phyloP scores from a whole-genome alignment of 2,888 invertebrate species.

The Altica lythri region DNA sequence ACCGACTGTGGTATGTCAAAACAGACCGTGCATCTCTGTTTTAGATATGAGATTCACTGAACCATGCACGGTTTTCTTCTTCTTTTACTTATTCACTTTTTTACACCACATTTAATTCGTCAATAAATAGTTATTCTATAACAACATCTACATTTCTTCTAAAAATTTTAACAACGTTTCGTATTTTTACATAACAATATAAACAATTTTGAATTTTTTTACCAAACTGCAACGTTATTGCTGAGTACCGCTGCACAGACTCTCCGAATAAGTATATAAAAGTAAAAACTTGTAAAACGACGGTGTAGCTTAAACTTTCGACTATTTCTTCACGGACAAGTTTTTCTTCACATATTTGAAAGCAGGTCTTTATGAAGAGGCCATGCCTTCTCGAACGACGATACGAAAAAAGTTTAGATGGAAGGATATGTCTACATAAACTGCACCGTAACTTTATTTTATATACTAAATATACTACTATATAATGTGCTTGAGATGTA shows the following conservation, averaged over 20 bases:
- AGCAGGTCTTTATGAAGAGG: constrained; percentile 42
- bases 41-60: constrained; percentile 31
- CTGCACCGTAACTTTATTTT: no score
- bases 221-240: constrained; percentile 10
- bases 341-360: constrained; percentile 45
- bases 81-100: constrained; percentile 9
- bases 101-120: no score
- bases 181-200: constrained; percentile 2
- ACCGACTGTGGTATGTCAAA: constrained; percentile 44
- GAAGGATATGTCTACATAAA: neutral
- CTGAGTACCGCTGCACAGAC: constrained; percentile 11
- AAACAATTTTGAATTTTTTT: constrained; percentile 20
- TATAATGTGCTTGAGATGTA: no score
- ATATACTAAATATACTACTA: no score
- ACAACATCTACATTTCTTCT: no score
- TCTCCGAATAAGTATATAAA: constrained; percentile 35
- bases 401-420: neutral
- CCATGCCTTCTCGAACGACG: constrained; percentile 28
- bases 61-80: constrained; percentile 29
- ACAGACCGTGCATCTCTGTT: constrained; percentile 43
- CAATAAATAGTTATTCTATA: no score
- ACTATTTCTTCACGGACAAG: constrained; percentile 39
- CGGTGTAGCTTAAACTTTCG: constrained; percentile 39
- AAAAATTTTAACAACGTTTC: no score
- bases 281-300: constrained; percentile 47